A percentile compares a stretch with the other conserved stretches of the same genome.
Conservation (phyloP, 2,113 vertebrate genomes). For the Callithrix jacchus region DNA sequence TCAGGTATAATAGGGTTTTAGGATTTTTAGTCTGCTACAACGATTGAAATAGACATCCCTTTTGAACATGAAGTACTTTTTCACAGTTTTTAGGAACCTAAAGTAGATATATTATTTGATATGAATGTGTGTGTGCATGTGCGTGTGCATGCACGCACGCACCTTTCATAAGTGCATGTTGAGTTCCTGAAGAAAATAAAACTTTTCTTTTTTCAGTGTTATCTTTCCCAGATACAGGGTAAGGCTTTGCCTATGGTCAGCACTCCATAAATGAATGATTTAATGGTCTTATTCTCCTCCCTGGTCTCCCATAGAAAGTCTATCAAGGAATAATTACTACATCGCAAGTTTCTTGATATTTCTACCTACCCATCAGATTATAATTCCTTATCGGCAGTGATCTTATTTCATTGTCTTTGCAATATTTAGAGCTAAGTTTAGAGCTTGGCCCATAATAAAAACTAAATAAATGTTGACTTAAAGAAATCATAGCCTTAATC, state of each 20-base stretch:
- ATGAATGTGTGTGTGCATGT: neutral
- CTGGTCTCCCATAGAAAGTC: neutral
- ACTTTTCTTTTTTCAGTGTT: neutral
- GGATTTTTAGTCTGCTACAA: neutral
- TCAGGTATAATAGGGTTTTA: neutral
- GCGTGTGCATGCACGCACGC: neutral
- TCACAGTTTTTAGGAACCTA: neutral
- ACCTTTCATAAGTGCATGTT: neutral
- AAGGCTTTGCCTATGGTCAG: neutral
- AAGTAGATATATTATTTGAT: neutral
- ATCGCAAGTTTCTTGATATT: neutral
- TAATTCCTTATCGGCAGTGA: neutral
- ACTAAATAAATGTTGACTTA: neutral
- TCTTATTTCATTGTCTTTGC: neutral
- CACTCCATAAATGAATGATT: neutral
- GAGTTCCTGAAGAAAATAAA: neutral
- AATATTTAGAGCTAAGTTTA: constrained; percentile 5
- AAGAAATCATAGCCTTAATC: neutral
- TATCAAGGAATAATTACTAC: neutral
- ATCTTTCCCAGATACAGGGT: neutral
- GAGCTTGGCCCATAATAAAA: neutral
- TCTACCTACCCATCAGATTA: neutral
- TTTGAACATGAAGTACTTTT: neutral
- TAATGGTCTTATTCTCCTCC: neutral
- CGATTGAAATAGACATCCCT: neutral